Evolutionary conservation across 1,140 invertebrate species (phyloP).

Genomic region (Camponotus vicinus): DNA sequence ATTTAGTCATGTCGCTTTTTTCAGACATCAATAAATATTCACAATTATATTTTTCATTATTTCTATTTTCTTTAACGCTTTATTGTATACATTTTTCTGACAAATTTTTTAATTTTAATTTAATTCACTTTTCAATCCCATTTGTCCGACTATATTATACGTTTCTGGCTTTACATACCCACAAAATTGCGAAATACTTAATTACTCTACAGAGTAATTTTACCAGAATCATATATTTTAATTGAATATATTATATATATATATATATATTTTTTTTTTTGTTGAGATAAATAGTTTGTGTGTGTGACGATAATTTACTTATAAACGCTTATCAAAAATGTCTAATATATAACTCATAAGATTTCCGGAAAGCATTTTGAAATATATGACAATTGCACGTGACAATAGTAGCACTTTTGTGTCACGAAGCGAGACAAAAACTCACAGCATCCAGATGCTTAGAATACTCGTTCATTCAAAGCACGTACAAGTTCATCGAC

Average conservation of each 20-base stretch:
- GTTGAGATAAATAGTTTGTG: neutral
- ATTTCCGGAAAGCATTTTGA: neutral
- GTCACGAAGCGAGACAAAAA: conserved; percentile 4
- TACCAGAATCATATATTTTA: neutral
- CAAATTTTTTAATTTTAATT: conserved; percentile 44
- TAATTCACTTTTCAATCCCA: conserved; percentile 31
- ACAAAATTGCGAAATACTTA: conserved; percentile 1
- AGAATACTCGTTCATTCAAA: conserved; percentile 39
- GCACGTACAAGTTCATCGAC: conserved; percentile 55
- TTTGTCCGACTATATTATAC: neutral
- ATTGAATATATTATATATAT: too few relatives aligned
- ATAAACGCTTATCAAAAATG: neutral
- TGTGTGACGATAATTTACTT: neutral
- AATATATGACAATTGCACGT: neutral
- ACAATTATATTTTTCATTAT: conserved; percentile 29
- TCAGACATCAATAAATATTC: neutral
- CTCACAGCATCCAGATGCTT: neutral
- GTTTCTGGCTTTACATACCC: neutral
- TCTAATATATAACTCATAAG: neutral
- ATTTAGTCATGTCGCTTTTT: neutral
- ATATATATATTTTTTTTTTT: neutral
- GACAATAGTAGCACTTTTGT: conserved; percentile 24
- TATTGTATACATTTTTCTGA: too few relatives aligned
- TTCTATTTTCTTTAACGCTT: conserved; percentile 11
- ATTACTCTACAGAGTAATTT: conserved; percentile 31